Conservation (phyloP, 1,140 invertebrate species). For the Aphidius ervi region DNA sequence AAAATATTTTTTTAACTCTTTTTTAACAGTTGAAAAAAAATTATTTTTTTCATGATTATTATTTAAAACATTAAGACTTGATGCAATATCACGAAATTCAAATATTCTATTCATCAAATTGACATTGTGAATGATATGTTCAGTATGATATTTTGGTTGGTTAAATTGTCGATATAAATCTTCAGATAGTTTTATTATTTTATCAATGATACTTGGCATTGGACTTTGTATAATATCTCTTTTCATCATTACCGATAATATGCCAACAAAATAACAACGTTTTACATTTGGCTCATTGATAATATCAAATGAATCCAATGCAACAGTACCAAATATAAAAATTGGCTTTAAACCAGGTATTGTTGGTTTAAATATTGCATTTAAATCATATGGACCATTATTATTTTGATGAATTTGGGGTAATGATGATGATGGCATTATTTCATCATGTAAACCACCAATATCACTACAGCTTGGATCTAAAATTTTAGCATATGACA, state of each 20-base stretch:
- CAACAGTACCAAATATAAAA: conserved; percentile 37
- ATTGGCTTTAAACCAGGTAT: conserved; percentile 29
- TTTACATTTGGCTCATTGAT: conserved; percentile 41
- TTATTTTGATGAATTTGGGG: conserved; percentile 33
- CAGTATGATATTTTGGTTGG: conserved; percentile 35
- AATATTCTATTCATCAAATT: conserved; percentile 44
- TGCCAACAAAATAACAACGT: conserved; percentile 45
- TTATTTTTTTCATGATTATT: conserved; percentile 25
- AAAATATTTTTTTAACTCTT: conserved; percentile 37
- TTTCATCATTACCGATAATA: conserved; percentile 41
- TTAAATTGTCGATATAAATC: conserved; percentile 36
- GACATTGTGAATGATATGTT: conserved; percentile 41
- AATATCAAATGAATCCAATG: conserved; percentile 30
- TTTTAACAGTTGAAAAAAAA: conserved; percentile 24
- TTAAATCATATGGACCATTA: conserved; percentile 26
- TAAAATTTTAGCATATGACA: conserved; percentile 42
- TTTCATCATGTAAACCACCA: conserved; percentile 36
- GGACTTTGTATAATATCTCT: conserved; percentile 44
- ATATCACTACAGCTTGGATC: conserved; percentile 38
- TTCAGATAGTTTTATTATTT: conserved; percentile 40
- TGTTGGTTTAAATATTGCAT: conserved; percentile 34
- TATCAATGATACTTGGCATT: conserved; percentile 40
- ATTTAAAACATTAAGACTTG: conserved; percentile 28
- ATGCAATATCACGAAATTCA: conserved; percentile 41
- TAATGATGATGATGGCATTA: conserved; percentile 28